A percentile compares a stretch with the other conserved stretches of the same genome.
Evolutionary conservation across 2,888 invertebrate species (phyloP).

Genomic region (Hipparchia semele): DNA sequence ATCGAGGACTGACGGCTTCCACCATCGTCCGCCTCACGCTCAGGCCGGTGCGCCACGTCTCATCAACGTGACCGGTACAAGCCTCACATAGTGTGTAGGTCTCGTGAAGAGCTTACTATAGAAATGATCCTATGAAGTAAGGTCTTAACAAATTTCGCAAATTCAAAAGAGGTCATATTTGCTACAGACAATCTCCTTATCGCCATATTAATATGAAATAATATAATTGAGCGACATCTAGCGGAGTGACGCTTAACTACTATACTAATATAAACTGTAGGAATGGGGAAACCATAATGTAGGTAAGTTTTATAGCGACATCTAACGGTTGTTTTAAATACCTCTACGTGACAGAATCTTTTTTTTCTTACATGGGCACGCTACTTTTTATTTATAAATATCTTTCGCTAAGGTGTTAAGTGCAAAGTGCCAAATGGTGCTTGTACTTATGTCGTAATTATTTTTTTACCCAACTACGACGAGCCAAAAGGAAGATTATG

Average conservation of each 20-base stretch:
- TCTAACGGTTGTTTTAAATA: background rate
- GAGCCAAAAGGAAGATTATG: no score
- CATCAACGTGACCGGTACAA: conserved; percentile 48
- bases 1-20: conserved; percentile 48
- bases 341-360: no score
- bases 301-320: background rate
- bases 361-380: no score
- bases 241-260: background rate
- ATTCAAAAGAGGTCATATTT: no score
- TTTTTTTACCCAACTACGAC: no score
- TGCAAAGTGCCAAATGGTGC: no score
- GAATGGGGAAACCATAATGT: background rate
- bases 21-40: conserved; percentile 50
- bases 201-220: background rate
- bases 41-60: conserved; percentile 49
- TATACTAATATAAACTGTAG: background rate
- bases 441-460: no score
- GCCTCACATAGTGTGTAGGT: conserved; percentile 48
- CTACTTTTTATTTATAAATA: no score
- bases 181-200: background rate
- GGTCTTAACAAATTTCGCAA: conserved; percentile 1
- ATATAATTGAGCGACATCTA: conserved; percentile 14
- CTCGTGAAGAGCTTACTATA: conserved; percentile 33
- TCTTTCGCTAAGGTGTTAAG: no score
- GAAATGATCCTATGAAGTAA: conserved; percentile 12